phyloP scores from a whole-genome alignment of 2,888 invertebrate species.

The Yponomeuta malinellus region DNA sequence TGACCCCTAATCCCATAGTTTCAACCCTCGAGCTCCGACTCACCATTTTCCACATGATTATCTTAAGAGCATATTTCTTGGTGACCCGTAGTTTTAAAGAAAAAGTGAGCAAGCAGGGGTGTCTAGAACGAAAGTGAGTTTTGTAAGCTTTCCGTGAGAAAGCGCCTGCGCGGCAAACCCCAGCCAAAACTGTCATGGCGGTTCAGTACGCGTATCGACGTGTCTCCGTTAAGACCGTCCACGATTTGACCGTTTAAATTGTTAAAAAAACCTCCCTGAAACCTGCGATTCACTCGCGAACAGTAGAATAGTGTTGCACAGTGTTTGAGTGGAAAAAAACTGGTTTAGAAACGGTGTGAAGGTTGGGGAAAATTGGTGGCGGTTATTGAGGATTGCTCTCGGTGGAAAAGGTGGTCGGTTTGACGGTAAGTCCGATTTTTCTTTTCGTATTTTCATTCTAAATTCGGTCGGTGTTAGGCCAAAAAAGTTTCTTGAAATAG shows the following conservation, averaged over 20 bases:
- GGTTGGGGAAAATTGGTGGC: not conserved
- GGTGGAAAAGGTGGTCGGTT: not conserved
- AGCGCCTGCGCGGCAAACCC: constrained; percentile 59
- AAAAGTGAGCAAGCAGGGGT: not conserved
- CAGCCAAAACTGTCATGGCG: constrained; percentile 63
- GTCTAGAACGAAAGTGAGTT: not conserved
- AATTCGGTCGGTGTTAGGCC: not conserved
- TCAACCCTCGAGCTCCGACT: not conserved
- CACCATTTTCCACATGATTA: not conserved
- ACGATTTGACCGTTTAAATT: constrained; percentile 7
- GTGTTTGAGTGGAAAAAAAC: constrained; percentile 1
- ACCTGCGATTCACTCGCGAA: not conserved
- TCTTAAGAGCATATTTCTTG: not conserved
- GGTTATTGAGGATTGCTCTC: not conserved
- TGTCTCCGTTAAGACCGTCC: constrained; percentile 26
- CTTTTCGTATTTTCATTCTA: not conserved
- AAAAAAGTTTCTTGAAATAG: not conserved
- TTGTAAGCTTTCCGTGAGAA: constrained; percentile 23
- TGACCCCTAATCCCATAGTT: not conserved
- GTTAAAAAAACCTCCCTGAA: not conserved
- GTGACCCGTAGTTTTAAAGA: not conserved
- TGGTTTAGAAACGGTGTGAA: not conserved
- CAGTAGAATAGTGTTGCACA: not conserved
- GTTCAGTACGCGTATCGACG: constrained; percentile 68
- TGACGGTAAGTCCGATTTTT: not conserved